A percentile compares a stretch with the other conserved stretches of the same genome.
Evolutionary conservation across 2,113 vertebrate genomes (phyloP).

Genomic region (Passerina amoena): DNA sequence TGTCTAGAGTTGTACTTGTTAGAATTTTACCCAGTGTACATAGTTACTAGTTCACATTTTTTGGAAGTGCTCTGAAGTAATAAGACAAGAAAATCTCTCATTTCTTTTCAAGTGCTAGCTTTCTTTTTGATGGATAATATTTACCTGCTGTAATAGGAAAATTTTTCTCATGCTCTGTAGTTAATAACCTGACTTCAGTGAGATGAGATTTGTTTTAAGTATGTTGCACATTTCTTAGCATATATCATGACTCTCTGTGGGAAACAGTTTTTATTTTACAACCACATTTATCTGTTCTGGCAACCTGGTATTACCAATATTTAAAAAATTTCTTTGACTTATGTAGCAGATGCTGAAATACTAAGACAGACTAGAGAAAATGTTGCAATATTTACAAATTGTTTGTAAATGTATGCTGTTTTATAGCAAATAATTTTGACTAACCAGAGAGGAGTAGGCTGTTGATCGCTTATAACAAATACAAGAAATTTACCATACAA

Average conservation of each 20-base stretch:
- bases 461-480: neutral
- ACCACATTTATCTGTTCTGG: neutral
- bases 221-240: neutral
- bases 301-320: neutral
- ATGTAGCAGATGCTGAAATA: neutral
- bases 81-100: neutral
- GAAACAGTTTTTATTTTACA: neutral
- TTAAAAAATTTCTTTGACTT: neutral
- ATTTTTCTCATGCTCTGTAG: neutral
- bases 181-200: neutral
- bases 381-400: neutral
- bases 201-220: conserved; percentile 2
- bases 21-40: neutral
- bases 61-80: neutral
- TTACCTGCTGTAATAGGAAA: neutral
- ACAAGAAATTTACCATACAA: neutral
- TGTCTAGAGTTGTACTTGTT: neutral
- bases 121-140: conserved; percentile 11
- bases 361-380: neutral
- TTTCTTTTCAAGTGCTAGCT: neutral
- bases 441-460: neutral
- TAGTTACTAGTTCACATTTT: neutral
- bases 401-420: neutral
- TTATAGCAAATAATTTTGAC: neutral
- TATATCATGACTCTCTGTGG: neutral